Conservation (phyloP, 2,797 vertebrate genomes). For the Dryobates pubescens region DNA sequence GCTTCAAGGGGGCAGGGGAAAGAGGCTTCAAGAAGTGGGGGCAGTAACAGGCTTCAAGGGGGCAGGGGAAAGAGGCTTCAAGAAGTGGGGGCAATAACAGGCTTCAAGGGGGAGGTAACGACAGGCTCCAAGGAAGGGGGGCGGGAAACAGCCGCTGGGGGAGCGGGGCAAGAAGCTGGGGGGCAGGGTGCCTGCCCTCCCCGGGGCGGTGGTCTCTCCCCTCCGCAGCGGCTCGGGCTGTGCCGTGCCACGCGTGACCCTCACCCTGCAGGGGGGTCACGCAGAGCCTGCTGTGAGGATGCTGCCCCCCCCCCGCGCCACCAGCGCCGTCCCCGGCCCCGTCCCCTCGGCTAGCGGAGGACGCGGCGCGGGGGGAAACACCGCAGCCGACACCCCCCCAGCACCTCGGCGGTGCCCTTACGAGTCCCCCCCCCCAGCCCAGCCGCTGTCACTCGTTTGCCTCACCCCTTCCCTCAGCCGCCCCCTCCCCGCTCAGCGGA, state of each 20-base stretch:
- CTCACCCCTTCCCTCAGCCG: not conserved
- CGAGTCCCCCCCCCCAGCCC: too few species aligned
- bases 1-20: too few species aligned
- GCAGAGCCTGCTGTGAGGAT: not conserved
- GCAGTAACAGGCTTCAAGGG: too few species aligned
- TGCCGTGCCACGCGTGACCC: not conserved
- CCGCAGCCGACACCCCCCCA: not conserved
- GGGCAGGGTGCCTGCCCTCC: not conserved
- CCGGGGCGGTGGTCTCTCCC: not conserved
- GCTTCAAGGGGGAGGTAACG: not conserved
- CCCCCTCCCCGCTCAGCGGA: not conserved
- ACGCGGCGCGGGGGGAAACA: too few species aligned
- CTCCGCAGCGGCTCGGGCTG: not conserved
- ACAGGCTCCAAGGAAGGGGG: too few species aligned
- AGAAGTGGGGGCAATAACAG: not conserved
- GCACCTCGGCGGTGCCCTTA: not conserved
- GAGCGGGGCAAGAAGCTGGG: too few species aligned
- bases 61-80: not conserved
- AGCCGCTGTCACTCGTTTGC: not conserved
- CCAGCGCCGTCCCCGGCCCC: not conserved
- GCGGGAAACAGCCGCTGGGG: too few species aligned
- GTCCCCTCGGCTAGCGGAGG: too few species aligned
- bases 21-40: too few species aligned
- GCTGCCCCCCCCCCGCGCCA: not conserved
- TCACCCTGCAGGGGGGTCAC: not conserved